Conservation (phyloP, 1,140 invertebrate genomes). For the Ceratina calcarata region DNA sequence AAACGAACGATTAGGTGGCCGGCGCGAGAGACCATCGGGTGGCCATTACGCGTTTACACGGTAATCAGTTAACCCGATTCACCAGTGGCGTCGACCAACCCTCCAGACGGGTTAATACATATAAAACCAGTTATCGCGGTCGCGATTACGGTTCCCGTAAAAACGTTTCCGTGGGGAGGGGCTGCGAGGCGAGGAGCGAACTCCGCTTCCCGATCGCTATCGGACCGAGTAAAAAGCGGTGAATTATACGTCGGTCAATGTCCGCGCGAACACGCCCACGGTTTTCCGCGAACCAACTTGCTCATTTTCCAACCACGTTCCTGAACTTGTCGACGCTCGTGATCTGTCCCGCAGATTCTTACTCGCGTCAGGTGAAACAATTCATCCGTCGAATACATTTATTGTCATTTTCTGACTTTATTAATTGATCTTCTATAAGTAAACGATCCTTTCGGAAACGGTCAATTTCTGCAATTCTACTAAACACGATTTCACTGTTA, state of each 20-base stretch:
- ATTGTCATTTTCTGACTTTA: too few species aligned
- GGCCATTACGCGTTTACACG: constrained; percentile 19
- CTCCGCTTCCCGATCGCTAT: neutral
- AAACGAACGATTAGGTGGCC: constrained; percentile 2
- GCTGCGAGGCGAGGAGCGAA: neutral
- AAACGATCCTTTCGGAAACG: too few species aligned
- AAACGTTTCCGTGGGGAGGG: neutral
- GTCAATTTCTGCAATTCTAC: too few species aligned
- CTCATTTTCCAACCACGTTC: neutral
- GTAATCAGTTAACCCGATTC: constrained; percentile 10
- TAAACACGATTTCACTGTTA: too few species aligned
- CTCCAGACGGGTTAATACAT: neutral
- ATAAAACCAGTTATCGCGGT: neutral
- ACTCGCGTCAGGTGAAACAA: too few species aligned
- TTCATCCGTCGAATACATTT: too few species aligned
- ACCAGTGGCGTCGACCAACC: constrained; percentile 1
- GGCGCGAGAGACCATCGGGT: neutral
- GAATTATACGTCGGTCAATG: neutral
- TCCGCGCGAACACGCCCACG: neutral
- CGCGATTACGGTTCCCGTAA: constrained; percentile 4
- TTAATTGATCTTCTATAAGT: too few species aligned
- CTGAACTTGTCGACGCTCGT: too few species aligned
- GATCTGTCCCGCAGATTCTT: too few species aligned
- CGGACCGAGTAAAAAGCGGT: neutral
- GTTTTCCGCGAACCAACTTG: neutral